Evolutionary conservation across 2,113 vertebrate genomes (phyloP).

Genomic region (Falco punctatus): DNA sequence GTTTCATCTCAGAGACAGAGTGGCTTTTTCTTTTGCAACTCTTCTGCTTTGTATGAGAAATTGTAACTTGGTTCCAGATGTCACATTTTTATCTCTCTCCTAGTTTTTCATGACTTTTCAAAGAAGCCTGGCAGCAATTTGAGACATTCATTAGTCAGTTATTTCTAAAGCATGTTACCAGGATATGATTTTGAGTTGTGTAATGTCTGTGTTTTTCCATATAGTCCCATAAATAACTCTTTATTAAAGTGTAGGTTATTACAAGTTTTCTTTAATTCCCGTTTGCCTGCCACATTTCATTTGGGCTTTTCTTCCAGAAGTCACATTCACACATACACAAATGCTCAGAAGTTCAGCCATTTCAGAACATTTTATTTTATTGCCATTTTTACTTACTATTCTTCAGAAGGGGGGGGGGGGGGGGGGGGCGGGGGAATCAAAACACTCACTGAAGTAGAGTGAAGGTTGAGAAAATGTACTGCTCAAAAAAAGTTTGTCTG

Average conservation of each 20-base stretch:
- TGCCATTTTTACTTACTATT: slow-evolving; percentile 24
- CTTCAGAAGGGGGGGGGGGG: neutral
- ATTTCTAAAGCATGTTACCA: slow-evolving; percentile 44
- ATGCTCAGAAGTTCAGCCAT: neutral
- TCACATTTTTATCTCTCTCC: slow-evolving; percentile 49
- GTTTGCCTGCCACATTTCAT: slow-evolving; percentile 21
- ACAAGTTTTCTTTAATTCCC: neutral
- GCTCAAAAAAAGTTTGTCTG: neutral
- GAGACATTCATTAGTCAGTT: slow-evolving; percentile 54
- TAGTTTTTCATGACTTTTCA: slow-evolving; percentile 46
- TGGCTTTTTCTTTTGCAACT: neutral
- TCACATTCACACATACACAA: neutral
- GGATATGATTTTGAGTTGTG: slow-evolving; percentile 31
- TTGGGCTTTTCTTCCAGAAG: slow-evolving; percentile 3
- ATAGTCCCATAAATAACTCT: slow-evolving; percentile 10
- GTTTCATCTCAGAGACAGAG: fast-evolving
- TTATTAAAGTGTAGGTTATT: slow-evolving; percentile 49
- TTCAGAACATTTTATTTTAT: neutral
- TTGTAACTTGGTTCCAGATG: slow-evolving; percentile 42
- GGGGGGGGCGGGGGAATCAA: neutral
- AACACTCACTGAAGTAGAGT: neutral
- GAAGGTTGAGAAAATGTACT: neutral
- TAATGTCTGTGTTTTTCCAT: slow-evolving; percentile 48
- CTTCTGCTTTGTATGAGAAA: neutral
- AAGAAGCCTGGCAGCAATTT: slow-evolving; percentile 56